Percentiles rank a stretch among this genome's conserved stretches.
phyloP scores from a whole-genome alignment of 2,888 invertebrate species.

The Troides aeacus region DNA sequence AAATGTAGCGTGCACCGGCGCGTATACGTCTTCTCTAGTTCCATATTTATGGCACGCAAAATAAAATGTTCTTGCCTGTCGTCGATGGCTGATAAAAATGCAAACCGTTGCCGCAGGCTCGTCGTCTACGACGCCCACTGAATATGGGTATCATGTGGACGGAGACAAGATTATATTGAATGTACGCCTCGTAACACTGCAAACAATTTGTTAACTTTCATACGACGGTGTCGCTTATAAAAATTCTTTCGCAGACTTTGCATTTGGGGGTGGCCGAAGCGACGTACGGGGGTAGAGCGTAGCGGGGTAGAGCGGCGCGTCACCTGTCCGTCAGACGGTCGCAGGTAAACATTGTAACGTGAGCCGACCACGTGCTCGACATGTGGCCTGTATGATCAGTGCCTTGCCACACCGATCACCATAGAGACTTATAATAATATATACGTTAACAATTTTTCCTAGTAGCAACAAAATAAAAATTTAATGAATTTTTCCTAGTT shows the following conservation, averaged over 20 bases:
- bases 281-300: constrained; percentile 31
- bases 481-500: constrained; percentile 73
- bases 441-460: constrained; percentile 33
- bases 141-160: constrained; percentile 56
- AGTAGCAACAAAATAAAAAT: constrained; percentile 56
- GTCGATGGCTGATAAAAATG: constrained; percentile 76
- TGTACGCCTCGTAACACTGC: constrained; percentile 29
- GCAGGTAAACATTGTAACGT: constrained; percentile 79
- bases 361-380: constrained; percentile 70
- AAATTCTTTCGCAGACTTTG: constrained; percentile 32
- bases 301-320: constrained; percentile 49
- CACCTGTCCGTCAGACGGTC: constrained; percentile 72
- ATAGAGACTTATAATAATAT: neutral
- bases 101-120: constrained; percentile 71
- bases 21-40: constrained; percentile 65
- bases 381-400: constrained; percentile 49
- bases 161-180: constrained; percentile 33
- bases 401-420: neutral
- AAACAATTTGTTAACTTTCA: constrained; percentile 35
- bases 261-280: constrained; percentile 36
- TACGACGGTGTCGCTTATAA: constrained; percentile 35
- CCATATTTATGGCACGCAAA: constrained; percentile 77
- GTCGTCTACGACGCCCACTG: constrained; percentile 55
- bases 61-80: constrained; percentile 73
- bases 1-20: constrained; percentile 59